phyloP scores from a whole-genome alignment of 1,140 invertebrate genomes.

The Choristoneura fumiferana region DNA sequence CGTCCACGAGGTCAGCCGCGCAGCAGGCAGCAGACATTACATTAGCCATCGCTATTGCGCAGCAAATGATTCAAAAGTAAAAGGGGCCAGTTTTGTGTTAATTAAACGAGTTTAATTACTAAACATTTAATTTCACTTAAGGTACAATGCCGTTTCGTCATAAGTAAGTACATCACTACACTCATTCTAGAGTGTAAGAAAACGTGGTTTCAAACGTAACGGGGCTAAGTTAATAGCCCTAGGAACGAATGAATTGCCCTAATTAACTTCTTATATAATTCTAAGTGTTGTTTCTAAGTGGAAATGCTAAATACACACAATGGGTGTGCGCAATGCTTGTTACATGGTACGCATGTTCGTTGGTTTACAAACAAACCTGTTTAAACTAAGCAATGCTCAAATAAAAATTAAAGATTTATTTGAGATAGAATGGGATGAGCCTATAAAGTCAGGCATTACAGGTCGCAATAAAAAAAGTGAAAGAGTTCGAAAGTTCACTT shows the following conservation, averaged over 20 bases:
- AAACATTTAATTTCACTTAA: too few relatives aligned
- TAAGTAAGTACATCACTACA: too few relatives aligned
- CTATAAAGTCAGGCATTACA: not conserved
- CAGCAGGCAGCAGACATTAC: too few relatives aligned
- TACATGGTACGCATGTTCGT: not conserved
- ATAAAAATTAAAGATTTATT: constrained; percentile 6
- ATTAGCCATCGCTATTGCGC: too few relatives aligned
- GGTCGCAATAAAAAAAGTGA: constrained; percentile 47
- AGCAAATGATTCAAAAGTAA: too few relatives aligned
- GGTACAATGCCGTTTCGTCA: too few relatives aligned
- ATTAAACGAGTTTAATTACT: too few relatives aligned
- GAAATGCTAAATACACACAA: constrained; percentile 16
- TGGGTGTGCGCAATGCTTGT: constrained; percentile 12
- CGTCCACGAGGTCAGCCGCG: constrained; percentile 5
- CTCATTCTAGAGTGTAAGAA: too few relatives aligned
- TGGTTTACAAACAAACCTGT: constrained; percentile 10
- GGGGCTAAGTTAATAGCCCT: not conserved
- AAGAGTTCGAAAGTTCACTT: constrained; percentile 66
- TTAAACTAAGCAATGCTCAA: constrained; percentile 8
- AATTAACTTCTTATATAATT: constrained; percentile 33
- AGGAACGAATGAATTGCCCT: constrained; percentile 19
- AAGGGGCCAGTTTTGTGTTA: too few relatives aligned
- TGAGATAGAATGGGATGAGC: constrained; percentile 1
- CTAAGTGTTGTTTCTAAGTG: constrained; percentile 22
- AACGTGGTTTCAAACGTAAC: too few relatives aligned